Percentiles rank a stretch among this genome's conserved stretches.
Conservation (phyloP, 1,140 invertebrate genomes). For the Bacillus rossius region DNA sequence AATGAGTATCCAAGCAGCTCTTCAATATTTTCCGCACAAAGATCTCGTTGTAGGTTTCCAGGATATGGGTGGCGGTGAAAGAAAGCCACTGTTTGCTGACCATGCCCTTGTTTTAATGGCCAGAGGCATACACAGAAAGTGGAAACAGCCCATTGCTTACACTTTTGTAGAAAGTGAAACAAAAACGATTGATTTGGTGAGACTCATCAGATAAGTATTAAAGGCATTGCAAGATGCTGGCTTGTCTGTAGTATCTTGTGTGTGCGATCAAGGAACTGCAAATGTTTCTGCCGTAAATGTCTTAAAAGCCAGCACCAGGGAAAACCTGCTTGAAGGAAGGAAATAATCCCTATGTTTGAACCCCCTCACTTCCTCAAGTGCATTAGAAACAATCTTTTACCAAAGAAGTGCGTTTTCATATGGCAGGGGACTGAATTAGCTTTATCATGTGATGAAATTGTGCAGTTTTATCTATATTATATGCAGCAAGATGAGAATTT, state of each 20-base stretch:
- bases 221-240: neutral
- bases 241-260: conserved; percentile 9
- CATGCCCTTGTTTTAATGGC: conserved; percentile 35
- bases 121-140: conserved; percentile 26
- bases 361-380: conserved; percentile 21
- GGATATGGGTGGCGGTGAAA: conserved; percentile 21
- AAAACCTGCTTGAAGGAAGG: conserved; percentile 1
- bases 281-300: conserved; percentile 11
- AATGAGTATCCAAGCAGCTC: conserved; percentile 27
- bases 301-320: conserved; percentile 7
- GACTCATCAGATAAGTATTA: neutral
- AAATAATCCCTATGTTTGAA: conserved; percentile 16
- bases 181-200: neutral
- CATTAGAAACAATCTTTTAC: conserved; percentile 15
- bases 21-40: conserved; percentile 25
- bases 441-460: conserved; percentile 8
- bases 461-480: neutral
- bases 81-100: conserved; percentile 24
- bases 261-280: conserved; percentile 9
- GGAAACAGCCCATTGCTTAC: conserved; percentile 33
- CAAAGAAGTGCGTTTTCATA: neutral
- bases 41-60: conserved; percentile 31
- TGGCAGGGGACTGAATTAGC: neutral
- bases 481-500: conserved; percentile 10
- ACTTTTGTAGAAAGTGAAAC: conserved; percentile 16